phyloP scores from a whole-genome alignment of 2,888 invertebrate species.

The Eudasyphora cyanicolor region DNA sequence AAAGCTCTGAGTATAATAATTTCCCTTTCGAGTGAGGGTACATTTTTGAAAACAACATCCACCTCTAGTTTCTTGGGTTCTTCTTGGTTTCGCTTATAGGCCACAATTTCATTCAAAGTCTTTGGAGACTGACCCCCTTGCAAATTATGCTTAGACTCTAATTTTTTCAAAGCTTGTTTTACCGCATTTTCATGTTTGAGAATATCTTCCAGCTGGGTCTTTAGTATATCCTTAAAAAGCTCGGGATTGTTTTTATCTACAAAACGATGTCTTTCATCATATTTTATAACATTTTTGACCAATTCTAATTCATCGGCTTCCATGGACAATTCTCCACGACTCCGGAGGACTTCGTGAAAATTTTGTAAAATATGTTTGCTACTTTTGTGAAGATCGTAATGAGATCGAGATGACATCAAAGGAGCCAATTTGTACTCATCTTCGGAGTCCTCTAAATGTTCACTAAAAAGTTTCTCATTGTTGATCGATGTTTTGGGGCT shows the following conservation, averaged over 20 bases:
- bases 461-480: background rate
- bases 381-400: conserved; percentile 20
- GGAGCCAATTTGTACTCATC: conserved; percentile 66
- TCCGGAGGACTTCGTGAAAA: conserved; percentile 66
- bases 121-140: background rate
- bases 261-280: conserved; percentile 68
- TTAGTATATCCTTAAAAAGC: conserved; percentile 69
- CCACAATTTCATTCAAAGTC: conserved; percentile 23
- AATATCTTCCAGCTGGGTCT: conserved; percentile 69
- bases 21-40: conserved; percentile 74
- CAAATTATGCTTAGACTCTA: conserved; percentile 37
- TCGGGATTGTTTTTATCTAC: conserved; percentile 67
- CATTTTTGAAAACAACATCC: conserved; percentile 72
- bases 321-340: conserved; percentile 57
- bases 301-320: conserved; percentile 67
- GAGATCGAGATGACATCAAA: conserved; percentile 51
- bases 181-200: conserved; percentile 69
- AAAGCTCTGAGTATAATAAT: conserved; percentile 72
- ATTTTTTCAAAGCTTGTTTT: conserved; percentile 66
- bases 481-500: background rate
- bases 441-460: conserved; percentile 49
- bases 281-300: conserved; percentile 69
- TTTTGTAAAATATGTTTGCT: conserved; percentile 62
- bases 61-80: conserved; percentile 65
- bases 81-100: background rate